Base-by-base conservation (phyloP, 2,797 vertebrate species). In the Brotogeris chrysoptera region DNA sequence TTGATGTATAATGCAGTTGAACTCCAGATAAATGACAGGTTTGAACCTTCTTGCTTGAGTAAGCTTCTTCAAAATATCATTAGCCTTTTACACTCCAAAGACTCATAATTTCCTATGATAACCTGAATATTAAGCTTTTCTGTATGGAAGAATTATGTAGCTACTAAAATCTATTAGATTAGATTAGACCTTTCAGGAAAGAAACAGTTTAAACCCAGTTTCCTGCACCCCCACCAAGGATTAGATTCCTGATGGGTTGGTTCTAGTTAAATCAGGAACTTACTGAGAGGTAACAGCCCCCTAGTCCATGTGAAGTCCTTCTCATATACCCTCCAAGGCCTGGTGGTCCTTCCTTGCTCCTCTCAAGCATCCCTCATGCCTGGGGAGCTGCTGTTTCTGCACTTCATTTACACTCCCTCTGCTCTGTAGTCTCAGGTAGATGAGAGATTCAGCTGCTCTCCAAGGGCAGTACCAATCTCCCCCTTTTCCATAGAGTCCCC, bases 201-300 rank as follows among this genome's bases (percentile, higher is more conserved):
- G 2, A 76, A 53, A n/a, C 6, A 32, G 5, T 72, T 94, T 23
- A 63, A 82, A 10, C 9, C 4, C 1, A 59, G 16, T 11, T 82
- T 88, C 16, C 32, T 2, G 2, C 23, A 34, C 7, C 1, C 6
- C 12, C 10, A 53, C 10, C 4, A 9, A 17, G 4, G 25, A 43
- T 38, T 34, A 44, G 5, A 16, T 71, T 68, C 15, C 53, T 79
- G 6, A 11, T 68, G 10, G 43, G 5, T 19, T 43, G 8, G 3
- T 77, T 80, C 14, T 52, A 52, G 32, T 4, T 57, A 47, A 49
- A 74, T 39, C 9, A 60, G 19, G 32, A 68, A 7, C 9, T 16
- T 78, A 65, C 21, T 30, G 44, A 52, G 18, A 2, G 30, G 10
- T 16, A 59, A 24, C 4, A 61, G 5, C 4, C 21, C 12, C 27